A percentile compares a stretch with the other conserved stretches of the same genome.
phyloP scores from a whole-genome alignment of 2,888 invertebrate genomes.

The Podabrus alpinus region DNA sequence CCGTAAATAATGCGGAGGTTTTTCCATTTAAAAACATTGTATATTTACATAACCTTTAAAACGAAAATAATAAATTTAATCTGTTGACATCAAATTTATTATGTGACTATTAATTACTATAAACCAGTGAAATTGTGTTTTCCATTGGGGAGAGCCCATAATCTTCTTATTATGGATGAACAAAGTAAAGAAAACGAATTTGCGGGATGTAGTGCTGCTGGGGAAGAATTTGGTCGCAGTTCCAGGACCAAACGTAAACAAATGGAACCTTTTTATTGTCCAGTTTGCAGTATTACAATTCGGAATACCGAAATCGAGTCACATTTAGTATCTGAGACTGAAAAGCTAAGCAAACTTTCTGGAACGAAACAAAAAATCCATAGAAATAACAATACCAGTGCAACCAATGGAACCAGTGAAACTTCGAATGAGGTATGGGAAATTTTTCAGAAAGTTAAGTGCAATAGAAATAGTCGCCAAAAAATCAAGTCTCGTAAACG shows the following conservation, averaged over 20 bases:
- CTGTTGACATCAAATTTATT: conserved; percentile 1
- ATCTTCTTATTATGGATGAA: conserved; percentile 16
- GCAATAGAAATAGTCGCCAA: conserved; percentile 71
- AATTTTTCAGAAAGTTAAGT: conserved; percentile 74
- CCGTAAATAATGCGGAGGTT: background rate
- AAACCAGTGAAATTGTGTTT: background rate
- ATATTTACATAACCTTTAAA: background rate
- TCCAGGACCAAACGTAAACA: conserved; percentile 65
- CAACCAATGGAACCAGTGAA: conserved; percentile 54
- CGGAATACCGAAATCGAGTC: conserved; percentile 81
- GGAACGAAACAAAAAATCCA: conserved; percentile 47
- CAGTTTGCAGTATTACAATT: conserved; percentile 85
- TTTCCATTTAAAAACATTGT: background rate
- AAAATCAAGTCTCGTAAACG: conserved; percentile 70
- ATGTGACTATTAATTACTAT: background rate
- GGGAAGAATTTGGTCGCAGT: conserved; percentile 51
- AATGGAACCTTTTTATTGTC: conserved; percentile 77
- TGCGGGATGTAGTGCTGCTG: conserved; percentile 8
- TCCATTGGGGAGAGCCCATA: background rate
- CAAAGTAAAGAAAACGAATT: conserved; percentile 9
- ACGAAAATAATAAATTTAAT: background rate
- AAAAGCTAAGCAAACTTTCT: conserved; percentile 66
- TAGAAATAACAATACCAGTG: conserved; percentile 54
- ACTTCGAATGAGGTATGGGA: conserved; percentile 68
- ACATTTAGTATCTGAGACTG: conserved; percentile 80